Conservation (phyloP, 2,113 vertebrate species). For the Physeter macrocephalus region DNA sequence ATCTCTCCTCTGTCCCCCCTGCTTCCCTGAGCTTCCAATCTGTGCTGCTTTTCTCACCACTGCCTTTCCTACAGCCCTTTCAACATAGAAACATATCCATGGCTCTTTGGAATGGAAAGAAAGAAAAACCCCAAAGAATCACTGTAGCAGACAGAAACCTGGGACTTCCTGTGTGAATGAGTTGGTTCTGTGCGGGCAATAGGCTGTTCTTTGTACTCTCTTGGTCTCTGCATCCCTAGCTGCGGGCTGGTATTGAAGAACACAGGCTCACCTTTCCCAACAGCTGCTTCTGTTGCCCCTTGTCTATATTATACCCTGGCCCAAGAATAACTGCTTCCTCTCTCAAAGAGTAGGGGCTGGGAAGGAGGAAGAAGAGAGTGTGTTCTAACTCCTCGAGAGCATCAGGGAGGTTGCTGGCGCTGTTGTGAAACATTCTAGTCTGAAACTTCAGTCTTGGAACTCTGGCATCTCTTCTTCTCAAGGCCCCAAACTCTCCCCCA, state of each 20-base stretch:
- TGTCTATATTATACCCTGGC: not conserved
- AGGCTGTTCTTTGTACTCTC: not conserved
- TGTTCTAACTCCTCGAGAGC: not conserved
- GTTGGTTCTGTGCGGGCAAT: not conserved
- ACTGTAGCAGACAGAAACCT: not conserved
- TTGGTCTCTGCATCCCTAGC: not conserved
- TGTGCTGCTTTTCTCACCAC: not conserved
- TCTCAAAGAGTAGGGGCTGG: not conserved
- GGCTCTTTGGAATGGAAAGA: not conserved
- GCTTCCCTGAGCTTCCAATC: not conserved
- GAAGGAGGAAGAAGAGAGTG: not conserved
- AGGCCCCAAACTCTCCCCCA: not conserved
- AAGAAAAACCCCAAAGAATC: not conserved
- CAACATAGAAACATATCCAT: not conserved
- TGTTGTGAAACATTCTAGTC: not conserved
- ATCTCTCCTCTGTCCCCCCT: not conserved
- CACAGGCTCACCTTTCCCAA: not conserved
- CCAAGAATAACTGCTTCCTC: not conserved
- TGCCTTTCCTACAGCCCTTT: not conserved
- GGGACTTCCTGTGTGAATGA: not conserved
- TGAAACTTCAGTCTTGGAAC: not conserved
- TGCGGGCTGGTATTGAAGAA: not conserved
- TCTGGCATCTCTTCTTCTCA: not conserved
- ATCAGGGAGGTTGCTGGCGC: not conserved
- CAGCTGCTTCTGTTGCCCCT: not conserved